Base-by-base conservation (phyloP, 2,113 vertebrate genomes). In the Myrmecobius fasciatus region DNA sequence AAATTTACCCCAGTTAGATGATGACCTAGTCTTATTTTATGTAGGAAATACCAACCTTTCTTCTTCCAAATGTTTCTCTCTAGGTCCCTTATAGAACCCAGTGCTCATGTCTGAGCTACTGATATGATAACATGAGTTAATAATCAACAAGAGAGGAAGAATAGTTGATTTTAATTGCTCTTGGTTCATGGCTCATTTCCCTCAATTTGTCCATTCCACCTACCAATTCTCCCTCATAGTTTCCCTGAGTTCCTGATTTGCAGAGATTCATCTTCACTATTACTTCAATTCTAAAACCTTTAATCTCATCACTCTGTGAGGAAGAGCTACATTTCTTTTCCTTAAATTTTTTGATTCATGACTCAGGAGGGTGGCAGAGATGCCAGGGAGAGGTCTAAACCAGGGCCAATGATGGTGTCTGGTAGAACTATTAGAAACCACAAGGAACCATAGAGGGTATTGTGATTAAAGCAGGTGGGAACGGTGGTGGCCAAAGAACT, bases 1-100 rank as follows among this genome's bases (percentile, higher is more conserved):
- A 0, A 0, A 46, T 25, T 75, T 48, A 53, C 43, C 8, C 3
- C 0, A 47, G 8, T 3, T 25, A 36, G 9, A 7, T 3, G 43
- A 43, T 75, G 11, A 20, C 48, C 2, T 0, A 9, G 17, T 90
- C 25, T 25, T 10, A 6, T 2, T 3, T 48, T 75, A 9, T 14
- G 8, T 0, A 6, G 52, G 89, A 91, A 83, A 43, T 43, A 20
- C 20, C n/a, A n/a, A 83, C n/a, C 52, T 91, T 26, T 54, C n/a
- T 10, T 11, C 51, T n/a, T 14, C 43, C 48, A 49, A 48, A 47
- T 14, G 22, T 7, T 28, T 67, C 47, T 89, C 49, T 24, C 48
- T 0, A 36, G 56, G 67, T 11, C 48, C 26, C 47, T 90, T 26
- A 25, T 17, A 67, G 67, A 93, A 75, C 75, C 52, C 6, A 48